Evolutionary conservation across 2,888 invertebrate genomes (phyloP).

Genomic region (Drosophila meridiana): DNA sequence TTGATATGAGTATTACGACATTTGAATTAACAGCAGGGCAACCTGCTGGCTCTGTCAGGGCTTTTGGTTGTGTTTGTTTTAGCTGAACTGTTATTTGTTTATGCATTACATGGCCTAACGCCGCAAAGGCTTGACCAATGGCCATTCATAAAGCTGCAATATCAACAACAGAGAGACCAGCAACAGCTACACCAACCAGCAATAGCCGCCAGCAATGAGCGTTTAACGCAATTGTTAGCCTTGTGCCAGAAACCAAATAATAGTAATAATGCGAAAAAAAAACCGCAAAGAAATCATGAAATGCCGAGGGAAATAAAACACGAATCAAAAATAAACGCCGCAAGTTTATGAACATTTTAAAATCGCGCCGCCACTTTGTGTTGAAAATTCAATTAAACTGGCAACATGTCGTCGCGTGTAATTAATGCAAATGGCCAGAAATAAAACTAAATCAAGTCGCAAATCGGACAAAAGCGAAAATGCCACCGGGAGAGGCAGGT

Average conservation of each 20-base stretch:
- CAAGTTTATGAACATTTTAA: conserved; percentile 64
- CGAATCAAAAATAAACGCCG: conserved; percentile 60
- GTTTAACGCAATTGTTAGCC: conserved; percentile 75
- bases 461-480: background rate
- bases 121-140: conserved; percentile 50
- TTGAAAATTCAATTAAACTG: conserved; percentile 76
- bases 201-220: conserved; percentile 43
- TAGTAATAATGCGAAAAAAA: conserved; percentile 67
- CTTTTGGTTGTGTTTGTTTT: conserved; percentile 46
- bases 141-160: conserved; percentile 61
- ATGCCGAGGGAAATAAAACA: conserved; percentile 53
- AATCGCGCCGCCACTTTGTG: conserved; percentile 69
- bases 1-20: conserved; percentile 59
- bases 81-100: conserved; percentile 58
- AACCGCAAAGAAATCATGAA: conserved; percentile 35
- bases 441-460: conserved; percentile 62
- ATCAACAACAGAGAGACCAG: conserved; percentile 31
- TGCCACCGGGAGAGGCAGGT: background rate
- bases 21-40: conserved; percentile 46
- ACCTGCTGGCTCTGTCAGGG: conserved; percentile 23
- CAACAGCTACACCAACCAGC: conserved; percentile 30
- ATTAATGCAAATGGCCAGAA: conserved; percentile 75
- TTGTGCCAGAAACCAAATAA: conserved; percentile 79
- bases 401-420: conserved; percentile 53
- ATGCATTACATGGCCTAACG: conserved; percentile 62